These are phyloP conservation scores for Semaprochilodus insignis DNA, from an alignment of 2,797 vertebrate species.

Conservation along the genomic window DNA sequence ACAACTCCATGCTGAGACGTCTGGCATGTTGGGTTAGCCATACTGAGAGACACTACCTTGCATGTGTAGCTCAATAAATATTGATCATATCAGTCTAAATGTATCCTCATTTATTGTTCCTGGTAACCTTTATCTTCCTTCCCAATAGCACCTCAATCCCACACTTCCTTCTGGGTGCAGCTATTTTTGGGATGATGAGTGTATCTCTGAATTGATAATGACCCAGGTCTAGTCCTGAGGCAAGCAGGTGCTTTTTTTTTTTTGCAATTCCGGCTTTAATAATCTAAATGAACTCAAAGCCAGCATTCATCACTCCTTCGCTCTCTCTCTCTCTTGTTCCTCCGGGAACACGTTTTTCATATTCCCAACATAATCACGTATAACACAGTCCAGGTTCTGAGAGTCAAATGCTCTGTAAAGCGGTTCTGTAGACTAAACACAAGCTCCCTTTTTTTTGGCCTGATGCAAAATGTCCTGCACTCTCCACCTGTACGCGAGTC, in stretches of 20 bases:
- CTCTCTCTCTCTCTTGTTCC: not conserved
- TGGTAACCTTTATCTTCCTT: too few species aligned
- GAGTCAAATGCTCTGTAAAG: not conserved
- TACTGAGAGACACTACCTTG: too few species aligned
- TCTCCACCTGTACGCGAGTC: slow-evolving; percentile 4
- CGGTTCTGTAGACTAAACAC: not conserved
- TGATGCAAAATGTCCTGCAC: not conserved
- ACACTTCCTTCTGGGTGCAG: too few species aligned
- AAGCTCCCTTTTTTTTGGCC: not conserved
- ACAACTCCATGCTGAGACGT: too few species aligned
- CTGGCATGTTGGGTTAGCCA: too few species aligned
- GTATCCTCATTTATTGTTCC: too few species aligned
- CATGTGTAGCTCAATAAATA: too few species aligned
- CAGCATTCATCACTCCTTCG: not conserved
- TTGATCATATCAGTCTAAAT: too few species aligned
- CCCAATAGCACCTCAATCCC: too few species aligned
- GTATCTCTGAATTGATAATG: too few species aligned
- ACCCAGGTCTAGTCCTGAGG: not conserved
- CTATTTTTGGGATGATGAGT: too few species aligned
- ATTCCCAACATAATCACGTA: not conserved
- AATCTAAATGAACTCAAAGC: not conserved
- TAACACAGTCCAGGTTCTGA: not conserved
- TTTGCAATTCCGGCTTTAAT: not conserved
- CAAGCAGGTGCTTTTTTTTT: not conserved
- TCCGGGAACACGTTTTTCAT: not conserved